Conservation (phyloP, 2,888 invertebrate genomes). For the Sesia bembeciformis region DNA sequence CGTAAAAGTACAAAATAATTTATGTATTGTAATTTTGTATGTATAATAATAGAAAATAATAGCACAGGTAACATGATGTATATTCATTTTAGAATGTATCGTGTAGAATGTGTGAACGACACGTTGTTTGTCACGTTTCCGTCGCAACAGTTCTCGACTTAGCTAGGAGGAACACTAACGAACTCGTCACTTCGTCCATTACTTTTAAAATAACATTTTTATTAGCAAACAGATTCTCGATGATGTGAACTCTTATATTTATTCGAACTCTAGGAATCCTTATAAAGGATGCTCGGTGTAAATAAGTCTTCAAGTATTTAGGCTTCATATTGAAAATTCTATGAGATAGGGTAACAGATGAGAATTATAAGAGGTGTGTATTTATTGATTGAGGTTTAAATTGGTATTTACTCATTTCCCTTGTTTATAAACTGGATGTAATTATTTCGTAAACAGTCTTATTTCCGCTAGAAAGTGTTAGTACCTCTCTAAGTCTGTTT, state of each 20-base stretch:
- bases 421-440: constrained; percentile 6
- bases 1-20: constrained; percentile 73
- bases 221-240: constrained; percentile 62
- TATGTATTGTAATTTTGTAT: constrained; percentile 71
- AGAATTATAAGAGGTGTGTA: constrained; percentile 49
- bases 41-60: constrained; percentile 61
- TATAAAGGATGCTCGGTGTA: constrained; percentile 61
- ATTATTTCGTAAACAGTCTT: too few species aligned
- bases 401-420: constrained; percentile 34
- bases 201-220: constrained; percentile 69
- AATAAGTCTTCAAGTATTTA: constrained; percentile 60
- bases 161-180: constrained; percentile 70
- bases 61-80: constrained; percentile 60
- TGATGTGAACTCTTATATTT: constrained; percentile 51
- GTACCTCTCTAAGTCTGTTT: too few species aligned
- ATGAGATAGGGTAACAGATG: constrained; percentile 33
- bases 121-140: constrained; percentile 68
- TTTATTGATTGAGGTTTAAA: constrained; percentile 37
- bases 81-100: constrained; percentile 64
- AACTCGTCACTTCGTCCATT: constrained; percentile 74
- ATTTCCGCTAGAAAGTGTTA: too few species aligned
- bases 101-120: constrained; percentile 45
- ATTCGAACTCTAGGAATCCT: constrained; percentile 52
- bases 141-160: constrained; percentile 69
- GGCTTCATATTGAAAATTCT: constrained; percentile 50